Percentiles rank a stretch among this genome's conserved stretches.
Evolutionary conservation across 2,797 vertebrate species (phyloP).

Genomic region (Hoplostethus atlanticus): DNA sequence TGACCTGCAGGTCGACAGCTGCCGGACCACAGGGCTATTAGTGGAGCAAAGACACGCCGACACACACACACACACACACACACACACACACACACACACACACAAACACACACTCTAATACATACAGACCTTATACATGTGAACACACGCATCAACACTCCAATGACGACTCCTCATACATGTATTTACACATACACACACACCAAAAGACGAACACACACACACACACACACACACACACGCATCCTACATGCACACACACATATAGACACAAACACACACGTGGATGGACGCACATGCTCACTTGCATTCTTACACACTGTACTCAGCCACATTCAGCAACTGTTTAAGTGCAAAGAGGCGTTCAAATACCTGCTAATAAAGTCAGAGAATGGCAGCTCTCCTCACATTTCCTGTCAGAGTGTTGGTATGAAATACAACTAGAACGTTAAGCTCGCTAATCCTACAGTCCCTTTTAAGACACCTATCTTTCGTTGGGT

Average conservation of each 20-base stretch:
- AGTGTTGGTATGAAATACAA: conserved; percentile 24
- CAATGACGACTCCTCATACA: conserved; percentile 37
- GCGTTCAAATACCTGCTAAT: neutral
- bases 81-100: conserved; percentile 15
- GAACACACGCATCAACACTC: too few relatives aligned
- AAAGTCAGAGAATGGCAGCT: conserved; percentile 3
- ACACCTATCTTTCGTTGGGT: conserved; percentile 44
- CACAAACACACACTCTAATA: conserved; percentile 20
- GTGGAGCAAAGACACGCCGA: conserved; percentile 66
- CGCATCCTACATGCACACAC: neutral
- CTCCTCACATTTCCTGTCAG: neutral
- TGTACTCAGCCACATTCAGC: neutral
- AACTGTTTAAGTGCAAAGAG: neutral
- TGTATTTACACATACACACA: conserved; percentile 31
- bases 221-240: conserved; percentile 6
- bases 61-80: conserved; percentile 45
- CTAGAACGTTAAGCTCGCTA: conserved; percentile 34
- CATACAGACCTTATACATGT: too few relatives aligned
- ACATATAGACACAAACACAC: conserved; percentile 20
- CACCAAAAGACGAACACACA: neutral
- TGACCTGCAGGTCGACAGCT: conserved; percentile 77
- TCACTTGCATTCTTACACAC: neutral
- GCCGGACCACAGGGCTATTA: conserved; percentile 68
- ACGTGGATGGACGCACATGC: conserved; percentile 4
- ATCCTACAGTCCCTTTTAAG: conserved; percentile 51